Evolutionary conservation across 2,888 invertebrate species (phyloP), one percentile per base, ranked within the genome.

Genomic region (Exephanes ischioxanthus): DNA sequence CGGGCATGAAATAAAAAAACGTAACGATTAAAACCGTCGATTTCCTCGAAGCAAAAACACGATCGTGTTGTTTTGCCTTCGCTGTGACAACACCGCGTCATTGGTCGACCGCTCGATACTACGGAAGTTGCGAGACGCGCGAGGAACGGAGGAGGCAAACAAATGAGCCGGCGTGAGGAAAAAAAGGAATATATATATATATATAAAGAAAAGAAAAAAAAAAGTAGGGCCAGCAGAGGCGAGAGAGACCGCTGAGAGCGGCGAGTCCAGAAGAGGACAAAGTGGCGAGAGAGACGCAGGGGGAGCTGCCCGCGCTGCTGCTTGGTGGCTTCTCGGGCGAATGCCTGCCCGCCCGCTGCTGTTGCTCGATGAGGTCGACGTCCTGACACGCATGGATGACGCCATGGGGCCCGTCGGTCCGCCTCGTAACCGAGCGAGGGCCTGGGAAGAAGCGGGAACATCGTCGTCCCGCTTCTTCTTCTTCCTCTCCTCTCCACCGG

Each of bases 321-420:
- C 45, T 45, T 14, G 71, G 83, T 58, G 77, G 82, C 71, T 85
- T 84, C 83, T 75, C 83, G 82, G 61, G 77, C 80, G 83, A 87
- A 87, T 81, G 85, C 86, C 67, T 82, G 72, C 81, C 61, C 58
- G 53, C 37, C 48, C 33, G 79, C 63, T 22, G 48, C 37, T 33
- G 71, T 75, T 83, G 91, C 90, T 91, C 90, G 90, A 90, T 87
- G 91, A 91, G 93, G 93, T 93, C 93, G 92, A 92, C 91, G 93
- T 89, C 93, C 93, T 91, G 90, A 90, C 92, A 93, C 93, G 93
- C 92, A 92, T 92, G 92, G 92, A 91, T 93, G 92, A 93, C 91
- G 92, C 91, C 90, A 89, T 91, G 90, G 90, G 92, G 90, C 90
- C 90, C 89, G 89, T 83, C 90, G 76, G 83, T 77, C 61, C 83